Conservation (phyloP, 1,140 invertebrate genomes). For the Druon quercuslanigerum region DNA sequence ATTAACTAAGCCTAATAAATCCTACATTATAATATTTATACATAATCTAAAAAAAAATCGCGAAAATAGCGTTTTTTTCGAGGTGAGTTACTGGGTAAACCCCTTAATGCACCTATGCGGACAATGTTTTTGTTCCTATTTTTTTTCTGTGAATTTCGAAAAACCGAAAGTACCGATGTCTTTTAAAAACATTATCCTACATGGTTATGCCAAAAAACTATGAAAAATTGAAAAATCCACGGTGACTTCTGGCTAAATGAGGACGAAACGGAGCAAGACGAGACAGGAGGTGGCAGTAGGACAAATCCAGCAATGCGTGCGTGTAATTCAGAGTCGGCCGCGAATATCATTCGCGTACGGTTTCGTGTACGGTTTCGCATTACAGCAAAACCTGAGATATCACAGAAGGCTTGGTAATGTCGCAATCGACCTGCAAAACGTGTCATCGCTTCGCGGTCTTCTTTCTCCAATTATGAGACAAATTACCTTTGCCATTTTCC, state of each 20-base stretch:
- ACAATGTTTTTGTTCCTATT: too few relatives aligned
- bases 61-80: too few relatives aligned
- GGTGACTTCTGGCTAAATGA: not conserved
- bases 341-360: constrained; percentile 45
- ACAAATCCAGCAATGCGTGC: constrained; percentile 48
- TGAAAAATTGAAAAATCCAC: not conserved
- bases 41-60: too few relatives aligned
- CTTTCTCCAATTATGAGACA: constrained; percentile 39
- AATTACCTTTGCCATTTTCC: constrained; percentile 33
- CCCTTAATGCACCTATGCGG: too few relatives aligned
- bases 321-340: constrained; percentile 56
- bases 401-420: constrained; percentile 47
- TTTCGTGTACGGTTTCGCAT: constrained; percentile 56
- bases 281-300: constrained; percentile 39
- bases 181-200: too few relatives aligned
- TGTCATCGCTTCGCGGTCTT: constrained; percentile 58
- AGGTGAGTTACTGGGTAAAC: too few relatives aligned
- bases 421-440: constrained; percentile 54
- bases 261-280: constrained; percentile 56
- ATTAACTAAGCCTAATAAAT: too few relatives aligned
- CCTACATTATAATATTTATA: too few relatives aligned
- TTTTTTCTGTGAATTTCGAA: too few relatives aligned
- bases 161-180: too few relatives aligned
- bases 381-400: constrained; percentile 49
- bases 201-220: too few relatives aligned